Conservation (phyloP, 2,888 invertebrate species). For the Tachina grossa region DNA sequence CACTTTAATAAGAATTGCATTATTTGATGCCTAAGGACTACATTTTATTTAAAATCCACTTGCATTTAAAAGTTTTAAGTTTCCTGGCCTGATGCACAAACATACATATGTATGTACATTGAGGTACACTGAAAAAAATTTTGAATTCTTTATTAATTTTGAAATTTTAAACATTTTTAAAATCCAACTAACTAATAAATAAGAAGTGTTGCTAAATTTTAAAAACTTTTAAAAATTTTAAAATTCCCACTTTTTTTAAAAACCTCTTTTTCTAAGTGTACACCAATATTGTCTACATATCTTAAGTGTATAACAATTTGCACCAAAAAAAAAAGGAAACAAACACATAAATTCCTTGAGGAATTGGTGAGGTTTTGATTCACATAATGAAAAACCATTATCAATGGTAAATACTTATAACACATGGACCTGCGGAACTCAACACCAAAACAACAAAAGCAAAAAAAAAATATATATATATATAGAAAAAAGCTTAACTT, state of each 20-base stretch:
- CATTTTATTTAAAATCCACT: too few species aligned
- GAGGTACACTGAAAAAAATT: too few species aligned
- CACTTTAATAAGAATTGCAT: too few species aligned
- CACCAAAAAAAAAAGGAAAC: constrained; percentile 23
- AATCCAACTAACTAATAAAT: too few species aligned
- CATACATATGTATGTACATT: too few species aligned
- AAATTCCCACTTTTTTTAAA: not conserved
- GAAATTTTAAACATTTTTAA: too few species aligned
- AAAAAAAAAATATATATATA: constrained; percentile 26
- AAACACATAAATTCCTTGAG: constrained; percentile 60
- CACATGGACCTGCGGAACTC: constrained; percentile 61
- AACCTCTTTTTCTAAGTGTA: constrained; percentile 28
- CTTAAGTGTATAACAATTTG: constrained; percentile 38
- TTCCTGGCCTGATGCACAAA: too few species aligned
- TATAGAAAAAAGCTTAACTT: constrained; percentile 33
- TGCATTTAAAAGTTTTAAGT: too few species aligned
- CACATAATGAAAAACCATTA: constrained; percentile 70
- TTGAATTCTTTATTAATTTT: too few species aligned
- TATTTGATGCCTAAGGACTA: too few species aligned
- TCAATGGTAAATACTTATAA: constrained; percentile 64
- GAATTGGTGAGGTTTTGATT: constrained; percentile 62
- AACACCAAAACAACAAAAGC: constrained; percentile 11
- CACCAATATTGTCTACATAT: not conserved
- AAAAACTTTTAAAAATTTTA: too few species aligned
- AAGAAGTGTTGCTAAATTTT: too few species aligned